Evolutionary conservation across 1,140 invertebrate species (phyloP).

Genomic region (Drosophila malerkotliana): DNA sequence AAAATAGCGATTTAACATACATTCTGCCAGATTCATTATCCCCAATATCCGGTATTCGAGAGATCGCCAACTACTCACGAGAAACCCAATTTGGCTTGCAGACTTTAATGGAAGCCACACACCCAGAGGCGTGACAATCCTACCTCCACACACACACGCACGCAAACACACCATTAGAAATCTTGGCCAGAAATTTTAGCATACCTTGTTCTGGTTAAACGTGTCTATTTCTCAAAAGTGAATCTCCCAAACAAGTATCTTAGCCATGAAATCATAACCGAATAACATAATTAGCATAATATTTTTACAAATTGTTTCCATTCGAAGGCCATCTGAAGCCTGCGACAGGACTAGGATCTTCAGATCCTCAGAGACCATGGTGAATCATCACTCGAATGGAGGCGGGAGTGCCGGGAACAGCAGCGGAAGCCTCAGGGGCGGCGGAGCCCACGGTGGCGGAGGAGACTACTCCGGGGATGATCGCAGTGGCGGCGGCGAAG

Average conservation of each 20-base stretch:
- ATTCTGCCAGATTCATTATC: slow-evolving; percentile 13
- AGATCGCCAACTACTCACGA: neutral
- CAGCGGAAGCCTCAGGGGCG: slow-evolving; percentile 58
- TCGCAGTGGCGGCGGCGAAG: slow-evolving; percentile 74
- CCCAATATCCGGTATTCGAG: slow-evolving; percentile 10
- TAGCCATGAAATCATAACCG: neutral
- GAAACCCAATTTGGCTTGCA: slow-evolving; percentile 18
- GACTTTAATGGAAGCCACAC: slow-evolving; percentile 24
- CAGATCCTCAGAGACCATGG: slow-evolving; percentile 39
- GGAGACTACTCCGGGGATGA: slow-evolving; percentile 81
- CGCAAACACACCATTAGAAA: too few species aligned
- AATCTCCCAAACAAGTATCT: too few species aligned
- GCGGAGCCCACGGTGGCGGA: slow-evolving; percentile 60
- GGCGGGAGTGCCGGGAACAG: slow-evolving; percentile 71
- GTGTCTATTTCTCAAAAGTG: neutral
- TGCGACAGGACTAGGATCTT: neutral
- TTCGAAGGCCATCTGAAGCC: neutral
- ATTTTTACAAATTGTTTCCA: neutral
- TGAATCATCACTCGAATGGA: slow-evolving; percentile 74
- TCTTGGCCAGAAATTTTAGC: neutral
- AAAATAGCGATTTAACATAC: slow-evolving; percentile 33
- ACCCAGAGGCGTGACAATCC: neutral
- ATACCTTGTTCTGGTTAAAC: slow-evolving; percentile 1
- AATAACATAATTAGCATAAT: neutral
- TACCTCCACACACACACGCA: neutral